Base-by-base conservation (phyloP, 1,140 invertebrate genomes). In the Rhopalosiphum padi region DNA sequence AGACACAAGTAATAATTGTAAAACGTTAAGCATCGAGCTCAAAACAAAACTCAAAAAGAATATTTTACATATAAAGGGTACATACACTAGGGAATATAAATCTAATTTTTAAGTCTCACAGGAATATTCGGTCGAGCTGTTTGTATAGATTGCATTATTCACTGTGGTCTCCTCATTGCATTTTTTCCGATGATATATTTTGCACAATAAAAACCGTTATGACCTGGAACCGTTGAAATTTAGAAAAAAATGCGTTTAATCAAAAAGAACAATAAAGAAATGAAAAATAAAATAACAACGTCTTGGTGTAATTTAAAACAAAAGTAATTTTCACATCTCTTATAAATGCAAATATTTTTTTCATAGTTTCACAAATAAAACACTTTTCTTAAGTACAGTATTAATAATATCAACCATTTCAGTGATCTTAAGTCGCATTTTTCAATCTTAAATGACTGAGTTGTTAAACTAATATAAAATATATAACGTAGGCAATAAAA, bases 191-290 rank as follows among this genome's bases (percentile, higher is more conserved):
- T 87, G 41, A 46, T 87, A 46, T 46, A 87, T 87, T 87, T 87
- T 48, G 48, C 43, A n/a, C 85, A 87, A 46, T 87, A 87, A 87
- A 87, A 87, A 18, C 85, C 25, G 85, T 87, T 87, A 87, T 87
- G 30, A 85, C 83, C 41, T 41, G 41, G 37, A 85, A 41, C 25
- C 3, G 43, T 46, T 18, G 43, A 87, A 87, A 46, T 87, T 87
- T 46, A 46, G 46, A 87, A 25, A 30, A 87, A 87, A 46, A 87
- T 87, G 25, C 25, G 30, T 87, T 43, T 87, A 87, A 87, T 85
- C 35, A 87, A 48, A 46, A 87, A 87, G 37, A 87, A 87, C 41
- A 87, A 83, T 83, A 83, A 35, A 83, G 82, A 83, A 83, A 83
- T 23, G 60, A 77, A 77, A 77, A 77, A 77, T n/a, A 77, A 77